Evolutionary conservation across 2,797 vertebrate species (phyloP).

Genomic region (Chrysocyon brachyurus): DNA sequence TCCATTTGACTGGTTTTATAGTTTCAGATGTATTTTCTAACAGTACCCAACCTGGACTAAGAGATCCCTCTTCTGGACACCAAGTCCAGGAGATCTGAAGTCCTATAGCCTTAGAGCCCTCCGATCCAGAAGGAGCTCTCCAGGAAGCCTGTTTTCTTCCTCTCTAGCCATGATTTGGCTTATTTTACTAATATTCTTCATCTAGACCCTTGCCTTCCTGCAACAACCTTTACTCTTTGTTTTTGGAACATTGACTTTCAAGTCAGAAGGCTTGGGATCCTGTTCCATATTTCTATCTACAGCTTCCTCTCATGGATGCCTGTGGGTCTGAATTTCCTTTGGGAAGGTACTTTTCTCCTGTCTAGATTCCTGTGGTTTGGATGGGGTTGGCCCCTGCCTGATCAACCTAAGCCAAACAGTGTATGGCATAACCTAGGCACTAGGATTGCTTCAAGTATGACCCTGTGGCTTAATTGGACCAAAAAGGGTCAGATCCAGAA

Average conservation of each 20-base stretch:
- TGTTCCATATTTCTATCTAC: neutral
- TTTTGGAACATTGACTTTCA: conserved; percentile 20
- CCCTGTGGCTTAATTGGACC: neutral
- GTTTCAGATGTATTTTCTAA: neutral
- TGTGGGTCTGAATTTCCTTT: neutral
- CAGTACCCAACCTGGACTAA: neutral
- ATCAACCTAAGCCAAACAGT: neutral
- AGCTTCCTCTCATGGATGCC: neutral
- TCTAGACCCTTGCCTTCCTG: neutral
- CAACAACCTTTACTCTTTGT: neutral
- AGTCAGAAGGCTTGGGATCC: neutral
- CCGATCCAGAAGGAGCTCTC: neutral
- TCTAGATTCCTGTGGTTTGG: neutral
- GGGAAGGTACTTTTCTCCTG: neutral
- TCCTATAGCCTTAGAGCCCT: neutral
- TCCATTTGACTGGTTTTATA: neutral
- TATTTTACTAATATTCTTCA: neutral
- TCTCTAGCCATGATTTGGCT: neutral
- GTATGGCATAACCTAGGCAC: neutral
- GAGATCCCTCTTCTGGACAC: neutral
- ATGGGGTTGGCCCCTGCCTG: neutral
- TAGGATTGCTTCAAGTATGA: neutral
- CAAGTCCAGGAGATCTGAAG: neutral
- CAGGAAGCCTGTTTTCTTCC: neutral
- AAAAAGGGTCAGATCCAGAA: neutral